Evolutionary conservation across 2,797 vertebrate species (phyloP).

Genomic region (Sebastes kiyomatsui): DNA sequence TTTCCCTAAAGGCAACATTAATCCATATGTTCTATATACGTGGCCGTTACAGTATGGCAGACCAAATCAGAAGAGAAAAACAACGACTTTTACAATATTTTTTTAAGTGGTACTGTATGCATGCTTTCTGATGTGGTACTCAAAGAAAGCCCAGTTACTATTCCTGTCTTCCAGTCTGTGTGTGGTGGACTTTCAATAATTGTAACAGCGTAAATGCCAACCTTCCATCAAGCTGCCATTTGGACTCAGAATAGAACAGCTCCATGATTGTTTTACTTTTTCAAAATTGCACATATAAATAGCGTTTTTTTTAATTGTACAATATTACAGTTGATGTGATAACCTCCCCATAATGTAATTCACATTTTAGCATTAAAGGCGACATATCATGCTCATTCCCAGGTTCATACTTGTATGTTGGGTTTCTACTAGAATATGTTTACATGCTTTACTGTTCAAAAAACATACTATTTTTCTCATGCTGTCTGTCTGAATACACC

Average conservation of each 20-base stretch:
- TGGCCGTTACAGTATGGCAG: neutral
- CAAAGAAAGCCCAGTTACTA: neutral
- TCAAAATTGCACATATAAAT: neutral
- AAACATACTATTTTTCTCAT: no score
- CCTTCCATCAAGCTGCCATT: neutral
- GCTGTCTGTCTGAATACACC: no score
- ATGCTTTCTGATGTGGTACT: no score
- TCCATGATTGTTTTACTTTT: neutral
- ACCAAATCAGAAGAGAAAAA: neutral
- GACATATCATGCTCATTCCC: no score
- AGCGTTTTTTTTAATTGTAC: neutral
- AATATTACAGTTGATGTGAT: neutral
- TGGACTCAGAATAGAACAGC: neutral
- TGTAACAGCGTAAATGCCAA: neutral
- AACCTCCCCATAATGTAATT: neutral
- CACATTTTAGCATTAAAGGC: neutral
- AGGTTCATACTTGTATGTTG: no score
- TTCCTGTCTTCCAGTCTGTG: neutral
- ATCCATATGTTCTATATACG: constrained; percentile 28
- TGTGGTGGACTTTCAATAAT: neutral
- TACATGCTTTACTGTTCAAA: no score
- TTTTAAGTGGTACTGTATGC: neutral
- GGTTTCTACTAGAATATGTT: no score
- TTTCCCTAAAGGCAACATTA: constrained; percentile 35
- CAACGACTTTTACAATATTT: neutral